These are phyloP conservation scores for Chloromyia formosa DNA, from an alignment of 2,888 invertebrate genomes.

Conservation along the genomic window DNA sequence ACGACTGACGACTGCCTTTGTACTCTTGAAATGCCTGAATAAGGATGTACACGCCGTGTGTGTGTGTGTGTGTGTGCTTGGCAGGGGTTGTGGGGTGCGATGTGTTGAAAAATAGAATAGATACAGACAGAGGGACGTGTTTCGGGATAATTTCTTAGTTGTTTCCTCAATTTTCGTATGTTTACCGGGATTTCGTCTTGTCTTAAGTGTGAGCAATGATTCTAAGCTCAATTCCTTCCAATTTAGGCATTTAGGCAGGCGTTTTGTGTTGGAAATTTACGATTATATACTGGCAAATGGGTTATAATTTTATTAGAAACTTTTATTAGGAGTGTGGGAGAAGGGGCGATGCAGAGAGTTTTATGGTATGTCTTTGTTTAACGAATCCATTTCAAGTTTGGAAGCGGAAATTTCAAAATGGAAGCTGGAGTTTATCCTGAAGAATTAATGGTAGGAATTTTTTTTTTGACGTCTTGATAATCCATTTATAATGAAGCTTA, in stretches of 20 bases:
- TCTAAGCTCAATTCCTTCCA: conserved; percentile 34
- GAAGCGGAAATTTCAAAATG: too few species aligned
- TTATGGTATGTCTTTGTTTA: too few species aligned
- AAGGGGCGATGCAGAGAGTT: not conserved
- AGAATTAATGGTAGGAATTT: too few species aligned
- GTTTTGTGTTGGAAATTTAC: conserved; percentile 14
- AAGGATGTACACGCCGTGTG: not conserved
- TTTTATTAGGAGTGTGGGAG: not conserved
- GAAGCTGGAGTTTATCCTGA: too few species aligned
- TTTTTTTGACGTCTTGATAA: too few species aligned
- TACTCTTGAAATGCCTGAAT: not conserved
- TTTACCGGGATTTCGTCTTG: not conserved
- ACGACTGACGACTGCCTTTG: not conserved
- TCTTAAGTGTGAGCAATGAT: conserved; percentile 12
- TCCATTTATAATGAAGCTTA: too few species aligned
- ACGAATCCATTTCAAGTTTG: too few species aligned
- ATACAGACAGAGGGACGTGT: not conserved
- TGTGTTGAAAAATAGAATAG: conserved; percentile 15
- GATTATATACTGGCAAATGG: conserved; percentile 19
- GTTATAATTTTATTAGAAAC: conserved; percentile 25
- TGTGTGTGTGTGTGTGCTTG: too few species aligned
- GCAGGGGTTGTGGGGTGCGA: not conserved
- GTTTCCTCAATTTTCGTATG: not conserved
- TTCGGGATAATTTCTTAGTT: conserved; percentile 20
- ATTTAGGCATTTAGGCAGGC: conserved; percentile 8